A percentile compares a stretch with the other conserved stretches of the same genome.
These are phyloP conservation scores for Galbula dea DNA, from an alignment of 2,113 vertebrate species.

Conservation along the genomic window DNA sequence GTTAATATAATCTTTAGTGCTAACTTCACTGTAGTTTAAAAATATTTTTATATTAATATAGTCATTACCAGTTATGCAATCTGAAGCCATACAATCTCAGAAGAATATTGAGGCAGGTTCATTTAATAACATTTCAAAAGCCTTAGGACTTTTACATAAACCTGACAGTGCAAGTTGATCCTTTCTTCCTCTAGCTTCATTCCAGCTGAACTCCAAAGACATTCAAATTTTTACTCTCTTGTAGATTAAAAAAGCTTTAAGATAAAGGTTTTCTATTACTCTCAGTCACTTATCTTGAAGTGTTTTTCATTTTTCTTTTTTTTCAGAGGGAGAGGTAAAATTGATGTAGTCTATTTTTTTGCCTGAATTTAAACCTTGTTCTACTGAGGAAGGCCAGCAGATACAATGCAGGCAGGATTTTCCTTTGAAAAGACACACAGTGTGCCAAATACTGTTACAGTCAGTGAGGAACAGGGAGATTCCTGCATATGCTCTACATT, in stretches of 20 bases:
- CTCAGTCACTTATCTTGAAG: not conserved
- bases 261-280: not conserved
- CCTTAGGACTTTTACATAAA: fast-evolving
- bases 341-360: not conserved
- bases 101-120: not conserved
- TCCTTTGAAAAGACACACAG: not conserved
- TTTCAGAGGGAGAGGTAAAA: not conserved
- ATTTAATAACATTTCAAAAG: not conserved
- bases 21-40: not conserved
- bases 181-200: not conserved
- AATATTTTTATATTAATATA: not conserved
- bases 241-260: not conserved
- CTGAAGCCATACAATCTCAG: not conserved
- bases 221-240: not conserved
- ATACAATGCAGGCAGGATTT: not conserved
- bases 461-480: not conserved
- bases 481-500: not conserved
- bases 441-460: not conserved
- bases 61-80: not conserved
- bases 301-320: not conserved
- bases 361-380: not conserved
- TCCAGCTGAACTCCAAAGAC: not conserved
- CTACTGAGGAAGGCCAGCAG: not conserved
- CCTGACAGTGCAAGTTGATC: not conserved
- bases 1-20: not conserved